Evolutionary conservation across 2,888 invertebrate species (phyloP).

Genomic region (Terebella lapidaria): DNA sequence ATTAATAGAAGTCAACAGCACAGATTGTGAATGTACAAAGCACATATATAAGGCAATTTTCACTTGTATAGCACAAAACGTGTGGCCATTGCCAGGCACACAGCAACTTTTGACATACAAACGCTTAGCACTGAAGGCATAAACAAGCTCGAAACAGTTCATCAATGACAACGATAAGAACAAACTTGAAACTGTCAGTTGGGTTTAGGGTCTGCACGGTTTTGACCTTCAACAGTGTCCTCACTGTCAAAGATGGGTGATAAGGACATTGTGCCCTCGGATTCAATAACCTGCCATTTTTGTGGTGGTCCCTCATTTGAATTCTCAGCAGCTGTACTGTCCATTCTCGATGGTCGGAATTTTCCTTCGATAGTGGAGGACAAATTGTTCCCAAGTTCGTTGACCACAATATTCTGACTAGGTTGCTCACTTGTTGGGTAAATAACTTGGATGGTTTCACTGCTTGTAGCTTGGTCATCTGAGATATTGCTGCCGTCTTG

Average conservation of each 20-base stretch:
- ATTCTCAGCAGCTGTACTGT: background rate
- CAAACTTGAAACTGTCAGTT: background rate
- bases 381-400: background rate
- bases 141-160: too few relatives aligned
- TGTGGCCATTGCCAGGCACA: too few relatives aligned
- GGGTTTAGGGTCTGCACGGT: background rate
- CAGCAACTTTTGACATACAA: background rate
- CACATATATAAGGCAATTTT: too few relatives aligned
- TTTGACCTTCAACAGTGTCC: background rate
- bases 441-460: too few relatives aligned
- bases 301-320: too few relatives aligned
- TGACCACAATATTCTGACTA: too few relatives aligned
- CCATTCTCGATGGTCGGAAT: background rate
- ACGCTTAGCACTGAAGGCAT: too few relatives aligned
- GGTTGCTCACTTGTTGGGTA: too few relatives aligned
- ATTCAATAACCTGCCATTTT: background rate
- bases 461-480: background rate
- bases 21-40: too few relatives aligned
- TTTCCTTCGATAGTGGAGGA: background rate
- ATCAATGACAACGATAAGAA: too few relatives aligned
- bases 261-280: background rate
- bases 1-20: too few relatives aligned
- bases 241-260: background rate
- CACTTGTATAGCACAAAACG: too few relatives aligned
- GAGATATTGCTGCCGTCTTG: background rate